Base-by-base conservation (phyloP, 2,113 vertebrate species). In the Pholis gunnellus region DNA sequence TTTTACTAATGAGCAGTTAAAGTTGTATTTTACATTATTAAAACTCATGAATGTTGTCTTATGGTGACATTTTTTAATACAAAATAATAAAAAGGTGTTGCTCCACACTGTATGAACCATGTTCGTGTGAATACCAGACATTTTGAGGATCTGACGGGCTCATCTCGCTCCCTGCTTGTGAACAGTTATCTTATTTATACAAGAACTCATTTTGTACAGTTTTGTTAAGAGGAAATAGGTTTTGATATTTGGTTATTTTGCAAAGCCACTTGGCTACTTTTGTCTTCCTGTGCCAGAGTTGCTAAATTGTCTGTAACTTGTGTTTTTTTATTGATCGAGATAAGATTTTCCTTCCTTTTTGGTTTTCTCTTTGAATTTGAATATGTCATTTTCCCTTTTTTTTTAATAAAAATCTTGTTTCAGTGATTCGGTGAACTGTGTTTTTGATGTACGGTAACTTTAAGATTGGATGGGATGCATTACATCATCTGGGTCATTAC, bases 121-220 rank as follows among this genome's bases (percentile, higher is more conserved):
- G 34, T 86, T 82, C 44, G 10, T 63, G 86, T 85, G 71, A 86
- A 76, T 79, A 40, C 2, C 52, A 66, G 72, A 73, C 40, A 17
- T 86, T 88, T 79, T 89, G 84, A 93, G 89, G 79, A 87, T 88
- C 40, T 59, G 42, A 38, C 2, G 59, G 87, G 79, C 83, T 78
- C 77, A 36, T 92, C 90, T 90, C 72, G 67, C 87, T 75, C 52
- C 82, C 91, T 92, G 93, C 91, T 94, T 92, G 91, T 84, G 84
- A 94, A 92, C 84, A 87, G 83, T 89, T 93, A 94, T 87, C 88
- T 95, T 95, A 95, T 95, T 95, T 95, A 95, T 95, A 95, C 91
- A 94, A 91, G 29, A 94, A 95, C 90, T 94, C 92, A 93, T 95
- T 93, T 95, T 95, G 94, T 95, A 95, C 94, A 95, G 94, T 91